These are phyloP conservation scores for Hypsibius dujardini DNA, from an alignment of 1,140 invertebrate species.

Conservation along the genomic window DNA sequence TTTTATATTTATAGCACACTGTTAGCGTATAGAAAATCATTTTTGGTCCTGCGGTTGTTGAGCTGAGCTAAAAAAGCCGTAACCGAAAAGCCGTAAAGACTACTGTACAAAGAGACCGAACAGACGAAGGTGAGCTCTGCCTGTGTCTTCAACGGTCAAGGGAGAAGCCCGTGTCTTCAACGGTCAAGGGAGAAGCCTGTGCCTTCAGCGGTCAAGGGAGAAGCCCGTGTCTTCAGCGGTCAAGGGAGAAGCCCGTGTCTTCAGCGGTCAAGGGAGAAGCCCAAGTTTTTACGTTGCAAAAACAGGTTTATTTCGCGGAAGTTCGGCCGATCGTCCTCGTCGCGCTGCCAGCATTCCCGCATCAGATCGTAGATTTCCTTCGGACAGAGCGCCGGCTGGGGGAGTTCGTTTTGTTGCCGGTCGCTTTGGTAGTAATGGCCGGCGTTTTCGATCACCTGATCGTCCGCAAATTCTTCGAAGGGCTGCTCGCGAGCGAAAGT, in stretches of 20 bases:
- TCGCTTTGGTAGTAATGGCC: slow-evolving; percentile 45
- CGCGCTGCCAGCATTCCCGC: slow-evolving; percentile 78
- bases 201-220: too few species aligned
- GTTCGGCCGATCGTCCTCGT: slow-evolving; percentile 60
- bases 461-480: slow-evolving; percentile 49
- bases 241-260: not conserved
- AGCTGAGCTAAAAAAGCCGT: too few species aligned
- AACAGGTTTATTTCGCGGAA: slow-evolving; percentile 79
- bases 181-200: too few species aligned
- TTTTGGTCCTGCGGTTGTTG: too few species aligned
- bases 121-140: too few species aligned
- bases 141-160: too few species aligned
- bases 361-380: slow-evolving; percentile 80
- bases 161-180: too few species aligned
- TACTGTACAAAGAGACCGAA: too few species aligned
- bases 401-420: slow-evolving; percentile 44
- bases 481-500: slow-evolving; percentile 48
- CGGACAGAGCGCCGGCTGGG: slow-evolving; percentile 61
- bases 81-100: too few species aligned
- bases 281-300: slow-evolving; percentile 69
- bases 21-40: too few species aligned
- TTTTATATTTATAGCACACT: too few species aligned
- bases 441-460: slow-evolving; percentile 52
- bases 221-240: too few species aligned
- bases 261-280: slow-evolving; percentile 39